These are phyloP conservation scores for Enteromius fasciolatus DNA, from an alignment of 2,797 vertebrate genomes.

Conservation along the genomic window DNA sequence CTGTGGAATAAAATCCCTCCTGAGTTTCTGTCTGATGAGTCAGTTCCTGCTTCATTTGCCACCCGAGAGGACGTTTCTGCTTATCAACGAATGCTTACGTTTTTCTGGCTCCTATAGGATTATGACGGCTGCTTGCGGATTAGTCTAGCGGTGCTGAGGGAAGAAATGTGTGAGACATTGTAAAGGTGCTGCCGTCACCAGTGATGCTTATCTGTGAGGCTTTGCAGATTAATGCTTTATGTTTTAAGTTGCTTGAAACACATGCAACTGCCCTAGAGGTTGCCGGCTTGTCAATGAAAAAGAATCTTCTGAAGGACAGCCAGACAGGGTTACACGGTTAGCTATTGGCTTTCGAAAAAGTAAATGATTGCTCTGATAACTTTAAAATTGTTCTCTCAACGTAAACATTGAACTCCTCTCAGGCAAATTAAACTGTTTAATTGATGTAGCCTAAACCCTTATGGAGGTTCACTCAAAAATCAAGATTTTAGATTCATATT, in stretches of 20 bases:
- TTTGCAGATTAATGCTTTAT: slow-evolving; percentile 3
- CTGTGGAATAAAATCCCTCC: slow-evolving; percentile 37
- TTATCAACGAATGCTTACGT: slow-evolving; percentile 42
- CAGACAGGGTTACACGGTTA: not conserved
- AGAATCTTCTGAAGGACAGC: not conserved
- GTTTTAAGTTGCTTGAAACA: slow-evolving; percentile 4
- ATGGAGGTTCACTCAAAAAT: not conserved
- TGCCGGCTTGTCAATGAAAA: not conserved
- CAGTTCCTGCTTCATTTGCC: slow-evolving; percentile 15
- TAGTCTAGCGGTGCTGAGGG: slow-evolving; percentile 29
- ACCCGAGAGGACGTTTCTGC: slow-evolving; percentile 10
- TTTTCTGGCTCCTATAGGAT: slow-evolving; percentile 35
- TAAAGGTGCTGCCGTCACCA: slow-evolving; percentile 32
- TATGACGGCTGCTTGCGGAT: slow-evolving; percentile 22
- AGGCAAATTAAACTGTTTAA: not conserved
- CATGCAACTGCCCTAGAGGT: not conserved
- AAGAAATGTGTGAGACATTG: slow-evolving; percentile 52
- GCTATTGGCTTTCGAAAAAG: not conserved
- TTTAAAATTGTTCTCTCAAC: not conserved
- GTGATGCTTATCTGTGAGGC: slow-evolving; percentile 19
- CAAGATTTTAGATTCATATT: not conserved
- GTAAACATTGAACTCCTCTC: not conserved
- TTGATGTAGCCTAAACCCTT: not conserved
- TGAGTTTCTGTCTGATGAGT: slow-evolving; percentile 37
- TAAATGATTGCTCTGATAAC: slow-evolving; percentile 1